Evolutionary conservation across 2,888 invertebrate genomes (phyloP), one percentile per base, ranked within the genome.

Genomic region (Macaria notata): DNA sequence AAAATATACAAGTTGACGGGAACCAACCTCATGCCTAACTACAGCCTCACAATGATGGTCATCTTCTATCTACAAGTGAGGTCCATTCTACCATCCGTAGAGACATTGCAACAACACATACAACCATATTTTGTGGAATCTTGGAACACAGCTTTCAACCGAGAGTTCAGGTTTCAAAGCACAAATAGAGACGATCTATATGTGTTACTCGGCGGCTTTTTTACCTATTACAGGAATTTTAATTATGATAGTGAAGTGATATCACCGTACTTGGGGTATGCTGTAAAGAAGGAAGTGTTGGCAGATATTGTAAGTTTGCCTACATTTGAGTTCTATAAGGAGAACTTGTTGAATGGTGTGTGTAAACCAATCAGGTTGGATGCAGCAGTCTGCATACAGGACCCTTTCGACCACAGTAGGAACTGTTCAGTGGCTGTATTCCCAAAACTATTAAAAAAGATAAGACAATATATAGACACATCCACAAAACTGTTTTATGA

Each of bases 51-150:
- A 1, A 83, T 95, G 72, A 75, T 96, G 70, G 89, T 94, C 3
- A 90, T 96, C 65, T 96, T 95, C 77, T 95, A 94, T 75, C 81
- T 96, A 31, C 96, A 96, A 79, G 93, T 94, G 60, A 76, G 86
- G 52, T 77, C 87, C 6, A 79, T 94, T 36, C 66, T 95, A 9
- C 94, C 95, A 0, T 71, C 94, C 0, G 85, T 95, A 6, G 60
- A 63, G 4, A 65, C 76, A 0, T 71, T 95, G 42, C 92, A 93
- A 71, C 68, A 68, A 59, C 57, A 76, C 31, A 63, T 70, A 0
- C 60, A 69, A 0, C 66, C 66, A 7, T 49, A 72, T 8, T 68
- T 80, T 36, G 78, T 92, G n/a, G 90, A 93, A 9, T 81, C 84
- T 5, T 95, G 94, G 94, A 93, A 94, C 72, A 92, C 92, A 0